Evolutionary conservation across 2,888 invertebrate species (phyloP).

Genomic region (Andrena bicolor): DNA sequence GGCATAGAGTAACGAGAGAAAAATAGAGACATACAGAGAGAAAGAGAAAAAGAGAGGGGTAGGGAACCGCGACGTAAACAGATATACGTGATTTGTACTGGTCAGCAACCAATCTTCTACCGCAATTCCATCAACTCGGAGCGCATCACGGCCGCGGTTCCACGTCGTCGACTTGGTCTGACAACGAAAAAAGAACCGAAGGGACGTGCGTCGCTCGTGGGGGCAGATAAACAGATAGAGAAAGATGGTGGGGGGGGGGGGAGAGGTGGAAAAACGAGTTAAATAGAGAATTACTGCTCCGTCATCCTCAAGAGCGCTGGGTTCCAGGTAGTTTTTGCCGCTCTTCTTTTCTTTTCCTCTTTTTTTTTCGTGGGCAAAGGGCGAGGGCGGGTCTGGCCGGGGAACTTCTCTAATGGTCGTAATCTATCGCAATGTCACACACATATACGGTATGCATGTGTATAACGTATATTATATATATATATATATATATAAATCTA

Average conservation of each 20-base stretch:
- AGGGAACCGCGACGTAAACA: conserved; percentile 41
- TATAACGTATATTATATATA: not conserved
- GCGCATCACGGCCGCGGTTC: not conserved
- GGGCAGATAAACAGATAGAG: not conserved
- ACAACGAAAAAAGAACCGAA: not conserved
- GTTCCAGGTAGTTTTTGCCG: not conserved
- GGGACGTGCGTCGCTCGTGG: not conserved
- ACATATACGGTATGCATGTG: conserved; percentile 41
- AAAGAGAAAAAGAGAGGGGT: conserved; percentile 47
- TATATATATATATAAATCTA: conserved; percentile 3
- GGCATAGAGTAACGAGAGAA: conserved; percentile 35
- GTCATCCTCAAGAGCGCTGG: not conserved
- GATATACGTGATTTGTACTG: conserved; percentile 26
- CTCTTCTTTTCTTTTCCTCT: conserved; percentile 2
- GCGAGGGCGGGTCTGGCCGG: conserved; percentile 1
- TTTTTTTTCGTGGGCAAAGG: not conserved
- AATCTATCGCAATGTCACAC: conserved; percentile 11
- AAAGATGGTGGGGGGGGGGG: not conserved
- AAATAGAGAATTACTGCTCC: not conserved
- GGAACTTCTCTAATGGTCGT: conserved; percentile 41
- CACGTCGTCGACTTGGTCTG: not conserved
- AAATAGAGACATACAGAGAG: conserved; percentile 43
- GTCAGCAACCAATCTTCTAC: not conserved
- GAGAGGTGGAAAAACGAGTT: not conserved
- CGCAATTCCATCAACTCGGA: not conserved